A percentile compares a stretch with the other conserved stretches of the same genome.
Evolutionary conservation across 2,888 invertebrate species (phyloP).

Genomic region (Campaea margaritaria): DNA sequence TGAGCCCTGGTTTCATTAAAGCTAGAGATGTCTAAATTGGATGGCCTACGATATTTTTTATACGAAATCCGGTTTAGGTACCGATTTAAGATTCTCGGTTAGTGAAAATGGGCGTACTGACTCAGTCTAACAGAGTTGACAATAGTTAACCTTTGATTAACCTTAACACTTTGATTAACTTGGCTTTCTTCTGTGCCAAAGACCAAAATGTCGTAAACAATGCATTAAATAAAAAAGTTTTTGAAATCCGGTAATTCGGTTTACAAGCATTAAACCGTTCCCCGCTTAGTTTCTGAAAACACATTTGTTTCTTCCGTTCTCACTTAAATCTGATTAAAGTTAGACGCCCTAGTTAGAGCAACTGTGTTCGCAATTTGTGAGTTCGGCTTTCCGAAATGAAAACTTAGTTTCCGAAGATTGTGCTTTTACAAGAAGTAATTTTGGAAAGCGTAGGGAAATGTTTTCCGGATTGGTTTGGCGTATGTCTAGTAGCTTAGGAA

Average conservation of each 20-base stretch:
- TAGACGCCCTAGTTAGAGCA: constrained; percentile 39
- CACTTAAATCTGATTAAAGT: constrained; percentile 39
- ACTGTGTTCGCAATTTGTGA: constrained; percentile 35
- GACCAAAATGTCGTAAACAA: too few relatives aligned
- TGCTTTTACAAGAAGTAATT: constrained; percentile 22
- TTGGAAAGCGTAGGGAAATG: constrained; percentile 14
- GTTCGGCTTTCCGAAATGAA: constrained; percentile 31
- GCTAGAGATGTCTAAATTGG: too few relatives aligned
- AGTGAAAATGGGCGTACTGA: too few relatives aligned
- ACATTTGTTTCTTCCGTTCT: constrained; percentile 36
- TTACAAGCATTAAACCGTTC: constrained; percentile 15
- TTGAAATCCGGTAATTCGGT: neutral
- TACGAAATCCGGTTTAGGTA: too few relatives aligned
- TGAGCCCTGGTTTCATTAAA: too few relatives aligned
- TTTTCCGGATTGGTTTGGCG: neutral
- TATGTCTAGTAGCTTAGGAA: neutral
- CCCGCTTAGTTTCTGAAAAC: constrained; percentile 26
- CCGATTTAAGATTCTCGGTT: too few relatives aligned
- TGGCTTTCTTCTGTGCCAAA: too few relatives aligned
- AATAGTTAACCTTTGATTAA: too few relatives aligned
- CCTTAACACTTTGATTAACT: too few relatives aligned
- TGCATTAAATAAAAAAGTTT: neutral
- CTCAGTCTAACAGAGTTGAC: too few relatives aligned
- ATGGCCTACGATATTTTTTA: too few relatives aligned
- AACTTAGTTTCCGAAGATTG: constrained; percentile 27